Base-by-base conservation (phyloP, 2,888 invertebrate species). In the Polyommatus iphigenia region DNA sequence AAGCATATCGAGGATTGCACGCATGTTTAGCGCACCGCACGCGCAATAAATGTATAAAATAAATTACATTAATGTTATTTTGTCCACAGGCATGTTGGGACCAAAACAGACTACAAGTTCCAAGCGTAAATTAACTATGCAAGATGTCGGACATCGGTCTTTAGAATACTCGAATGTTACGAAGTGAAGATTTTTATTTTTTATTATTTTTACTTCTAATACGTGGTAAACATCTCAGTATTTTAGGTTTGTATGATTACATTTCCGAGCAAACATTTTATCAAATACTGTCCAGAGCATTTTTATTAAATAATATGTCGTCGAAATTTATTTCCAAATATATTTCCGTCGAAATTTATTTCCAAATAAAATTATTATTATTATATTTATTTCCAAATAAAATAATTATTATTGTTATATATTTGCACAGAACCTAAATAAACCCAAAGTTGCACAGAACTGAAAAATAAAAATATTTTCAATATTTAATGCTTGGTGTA, bases 21-120 rank as follows among this genome's bases (percentile, higher is more conserved):
- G 8, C 59, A 59, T 8, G 7, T 20, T 1, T 8, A 20, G 10
- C 59, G 5, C 24, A 54, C 71, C 32, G 32, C 29, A 32, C 77
- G 50, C 6, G n/a, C 15, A n/a, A n/a, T 5, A 41, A 50, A n/a
- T 13, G 50, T 72, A 8, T 15, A 54, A 54, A 54, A 15, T 54
- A 54, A 54, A 54, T 46, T 10, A 3, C 54, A 54, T 54, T 72
- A 59, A 62, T 62, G 24, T 24, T 24, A 62, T 57, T 24, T 76
- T 67, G 80, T 54, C 90, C 88, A 13, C 89, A 93, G 93, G 80
- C 93, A 93, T 80, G 92, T 92, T n/a, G 80, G 90, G 83, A 89
- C 85, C 85, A 93, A 93, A 81, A 87, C 85, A 3, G 92, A 92
- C 83, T 91, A 91, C 87, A 92, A 92, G 80, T 90, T 87, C 80